Evolutionary conservation across 2,113 vertebrate genomes (phyloP), one percentile per base, ranked within the genome.

Genomic region (Chaetops frenatus): DNA sequence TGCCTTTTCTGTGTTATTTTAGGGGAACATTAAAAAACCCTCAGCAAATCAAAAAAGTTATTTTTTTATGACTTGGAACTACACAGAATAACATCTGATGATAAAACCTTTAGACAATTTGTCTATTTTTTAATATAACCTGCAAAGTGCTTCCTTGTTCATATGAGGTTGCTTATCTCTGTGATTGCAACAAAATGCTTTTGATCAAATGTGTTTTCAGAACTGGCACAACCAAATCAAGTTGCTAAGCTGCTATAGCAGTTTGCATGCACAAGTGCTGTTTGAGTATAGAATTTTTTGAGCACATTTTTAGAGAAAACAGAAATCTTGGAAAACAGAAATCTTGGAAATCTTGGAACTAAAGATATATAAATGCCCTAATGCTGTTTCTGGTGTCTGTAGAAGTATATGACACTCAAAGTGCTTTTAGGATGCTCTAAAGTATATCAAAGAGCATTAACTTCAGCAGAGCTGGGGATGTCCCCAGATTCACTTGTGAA

Each of bases 401-500:
- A 58, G 72, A 96, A 70, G 54, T 13, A 15, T 21, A 36, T n/a
- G 62, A 77, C 48, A 82, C 51, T 64, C 60, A 48, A 90, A 83
- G 38, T 62, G 47, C 47, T 86, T 83, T 93, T 74, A 88, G 79
- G 85, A 35, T 74, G 53, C 31, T 90, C 56, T 51, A 67, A 90
- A 70, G 51, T 84, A 21, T 74, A 86, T 78, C 28, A 88, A 95
- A 96, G 36, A 82, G 36, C 64, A 88, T 90, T 93, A 90, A 83
- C 40, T 78, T 56, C 60, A 71, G 76, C 80, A 88, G 47, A 88
- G 76, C 85, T 86, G 69, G 56, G 62, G 77, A 90, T 72, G 22
- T 78, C 80, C 60, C 82, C 69, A 61, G 64, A 84, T 88, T 81
- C 53, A 53, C 57, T 90, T 64, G 33, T 12, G 38, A 91, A 80